Percentiles rank a stretch among this genome's conserved stretches.
Conservation (phyloP, 2,113 vertebrate species). For the Sus scrofa region DNA sequence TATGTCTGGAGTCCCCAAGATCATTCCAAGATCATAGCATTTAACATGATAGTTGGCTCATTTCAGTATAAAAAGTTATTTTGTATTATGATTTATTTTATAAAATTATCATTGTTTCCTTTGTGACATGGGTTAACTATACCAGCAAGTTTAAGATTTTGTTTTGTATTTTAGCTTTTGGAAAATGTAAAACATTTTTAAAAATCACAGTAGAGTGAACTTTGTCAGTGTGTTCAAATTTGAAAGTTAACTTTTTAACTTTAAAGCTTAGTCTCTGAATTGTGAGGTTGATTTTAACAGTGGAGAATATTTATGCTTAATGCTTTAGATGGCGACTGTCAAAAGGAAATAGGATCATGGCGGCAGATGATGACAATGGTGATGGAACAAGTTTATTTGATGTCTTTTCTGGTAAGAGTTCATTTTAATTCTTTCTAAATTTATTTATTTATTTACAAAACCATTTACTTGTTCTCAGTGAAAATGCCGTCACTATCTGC, state of each 20-base stretch:
- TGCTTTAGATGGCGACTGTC: conserved; percentile 84
- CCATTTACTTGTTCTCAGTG: conserved; percentile 19
- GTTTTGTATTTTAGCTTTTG: conserved; percentile 51
- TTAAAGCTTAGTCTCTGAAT: conserved; percentile 59
- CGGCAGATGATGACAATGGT: conserved; percentile 86
- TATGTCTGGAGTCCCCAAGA: background rate
- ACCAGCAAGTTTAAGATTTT: background rate
- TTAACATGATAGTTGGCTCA: conserved; percentile 1
- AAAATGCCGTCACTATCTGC: conserved; percentile 6
- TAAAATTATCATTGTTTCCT: conserved; percentile 38
- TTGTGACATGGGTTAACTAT: conserved; percentile 33
- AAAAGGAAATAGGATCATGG: conserved; percentile 88
- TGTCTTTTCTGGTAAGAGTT: conserved; percentile 69
- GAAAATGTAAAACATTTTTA: background rate
- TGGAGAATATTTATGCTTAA: conserved; percentile 69
- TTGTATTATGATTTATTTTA: conserved; percentile 42
- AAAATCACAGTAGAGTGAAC: background rate
- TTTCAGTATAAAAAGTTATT: conserved; percentile 28
- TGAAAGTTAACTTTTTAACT: conserved; percentile 57
- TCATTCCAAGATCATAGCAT: background rate
- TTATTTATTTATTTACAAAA: conserved; percentile 49
- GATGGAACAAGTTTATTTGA: conserved; percentile 86
- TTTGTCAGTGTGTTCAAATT: conserved; percentile 56
- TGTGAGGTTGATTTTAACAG: conserved; percentile 52
- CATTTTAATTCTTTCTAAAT: conserved; percentile 66